Conservation (phyloP, 2,888 invertebrate genomes). For the Norana najaformis region DNA sequence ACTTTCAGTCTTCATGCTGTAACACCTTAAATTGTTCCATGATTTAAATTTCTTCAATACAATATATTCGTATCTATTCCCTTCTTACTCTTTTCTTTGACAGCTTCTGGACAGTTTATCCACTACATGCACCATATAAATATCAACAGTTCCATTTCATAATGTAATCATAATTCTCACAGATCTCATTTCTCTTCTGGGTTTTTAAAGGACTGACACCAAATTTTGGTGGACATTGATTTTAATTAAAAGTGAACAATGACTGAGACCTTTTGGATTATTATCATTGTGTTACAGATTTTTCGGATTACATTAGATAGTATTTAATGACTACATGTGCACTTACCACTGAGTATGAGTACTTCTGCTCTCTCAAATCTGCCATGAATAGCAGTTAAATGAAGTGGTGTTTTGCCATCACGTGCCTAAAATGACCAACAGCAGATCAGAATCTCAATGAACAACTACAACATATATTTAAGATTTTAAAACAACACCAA, state of each 20-base stretch:
- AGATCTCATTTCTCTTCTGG: neutral
- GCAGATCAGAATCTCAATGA: neutral
- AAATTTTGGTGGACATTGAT: neutral
- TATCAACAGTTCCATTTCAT: neutral
- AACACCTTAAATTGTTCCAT: neutral
- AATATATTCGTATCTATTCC: neutral
- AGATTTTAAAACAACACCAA: neutral
- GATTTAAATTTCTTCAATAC: neutral
- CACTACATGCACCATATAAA: neutral
- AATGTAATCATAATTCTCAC: neutral
- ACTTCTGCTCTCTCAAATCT: conserved; percentile 27
- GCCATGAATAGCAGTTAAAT: conserved; percentile 32
- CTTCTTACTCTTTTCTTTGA: neutral
- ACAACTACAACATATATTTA: neutral
- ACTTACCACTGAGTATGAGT: conserved; percentile 31
- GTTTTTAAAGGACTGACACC: neutral
- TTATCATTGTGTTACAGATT: neutral
- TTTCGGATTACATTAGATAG: neutral
- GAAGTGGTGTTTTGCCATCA: conserved; percentile 38
- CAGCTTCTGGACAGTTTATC: neutral
- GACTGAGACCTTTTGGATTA: neutral
- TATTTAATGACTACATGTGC: no score
- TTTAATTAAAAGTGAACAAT: neutral
- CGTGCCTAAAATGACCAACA: conserved; percentile 27
- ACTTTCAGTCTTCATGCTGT: no score